Percentiles rank a stretch among this genome's conserved stretches.
Evolutionary conservation across 2,888 invertebrate genomes (phyloP).

Genomic region (Noctua comes): DNA sequence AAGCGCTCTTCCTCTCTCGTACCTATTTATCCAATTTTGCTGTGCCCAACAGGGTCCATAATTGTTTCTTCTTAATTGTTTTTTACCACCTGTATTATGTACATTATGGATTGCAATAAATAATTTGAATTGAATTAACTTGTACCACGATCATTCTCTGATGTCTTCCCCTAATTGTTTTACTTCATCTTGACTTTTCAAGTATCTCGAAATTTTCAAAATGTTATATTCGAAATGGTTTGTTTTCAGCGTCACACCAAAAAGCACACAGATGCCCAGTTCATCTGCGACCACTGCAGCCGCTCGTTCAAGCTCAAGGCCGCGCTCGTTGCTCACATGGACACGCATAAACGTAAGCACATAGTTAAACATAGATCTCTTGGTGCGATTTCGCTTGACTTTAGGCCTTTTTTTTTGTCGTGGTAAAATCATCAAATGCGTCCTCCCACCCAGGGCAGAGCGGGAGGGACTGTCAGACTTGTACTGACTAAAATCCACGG

Average conservation of each 20-base stretch:
- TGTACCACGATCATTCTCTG: not conserved
- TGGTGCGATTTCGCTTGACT: not conserved
- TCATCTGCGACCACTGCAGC: conserved; percentile 80
- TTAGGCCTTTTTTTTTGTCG: not conserved
- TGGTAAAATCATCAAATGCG: too few relatives aligned
- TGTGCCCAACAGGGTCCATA: too few relatives aligned
- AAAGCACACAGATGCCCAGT: conserved; percentile 74
- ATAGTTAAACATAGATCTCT: not conserved
- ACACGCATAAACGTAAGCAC: conserved; percentile 80
- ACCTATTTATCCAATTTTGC: too few relatives aligned
- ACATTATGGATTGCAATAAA: too few relatives aligned
- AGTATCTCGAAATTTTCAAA: not conserved
- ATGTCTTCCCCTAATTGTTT: not conserved
- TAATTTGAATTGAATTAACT: too few relatives aligned
- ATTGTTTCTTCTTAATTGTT: too few relatives aligned
- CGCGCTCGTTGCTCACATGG: conserved; percentile 78
- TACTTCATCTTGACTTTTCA: not conserved
- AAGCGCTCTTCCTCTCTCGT: too few relatives aligned
- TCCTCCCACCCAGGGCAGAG: too few relatives aligned
- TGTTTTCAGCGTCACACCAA: conserved; percentile 77
- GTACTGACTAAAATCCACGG: too few relatives aligned
- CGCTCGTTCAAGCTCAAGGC: conserved; percentile 78
- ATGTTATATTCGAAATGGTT: not conserved
- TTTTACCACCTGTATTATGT: too few relatives aligned
- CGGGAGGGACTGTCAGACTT: too few relatives aligned